Evolutionary conservation across 2,888 invertebrate species (phyloP), one percentile per base, ranked within the genome.

Genomic region (Brassicogethes aeneus): DNA sequence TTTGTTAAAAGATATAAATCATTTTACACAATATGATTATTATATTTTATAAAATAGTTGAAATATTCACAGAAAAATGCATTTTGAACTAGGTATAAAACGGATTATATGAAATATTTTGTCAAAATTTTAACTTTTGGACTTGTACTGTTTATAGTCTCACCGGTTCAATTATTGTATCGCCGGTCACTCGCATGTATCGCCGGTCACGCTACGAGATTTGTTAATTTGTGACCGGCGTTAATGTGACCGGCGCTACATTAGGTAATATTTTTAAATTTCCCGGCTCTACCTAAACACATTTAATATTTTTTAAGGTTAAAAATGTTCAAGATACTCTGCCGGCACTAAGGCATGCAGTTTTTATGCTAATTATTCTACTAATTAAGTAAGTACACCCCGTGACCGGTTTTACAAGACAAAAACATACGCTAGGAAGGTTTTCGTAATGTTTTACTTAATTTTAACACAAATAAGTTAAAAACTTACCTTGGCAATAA

Each of bases 191-290:
- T 23, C 23, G 23, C 23, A 23, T 23, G 23, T 23, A 23, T 23
- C 23, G 23, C 23, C 23, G 5, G 23, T 23, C 23, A 23, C 23
- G 23, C 23, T 23, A 7, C 23, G 23, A 23, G 23, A 23, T 23
- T 23, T 23, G 23, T 23, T 23, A 23, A 23, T 23, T 23, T 23
- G 23, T 23, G 23, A 23, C 23, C 23, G n/a, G n/a, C n/a, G n/a
- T n/a, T n/a, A n/a, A n/a, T n/a, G n/a, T n/a, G n/a, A n/a, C n/a
- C n/a, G 23, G 23, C 23, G 23, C 23, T 23, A 23, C 23, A 10
- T 23, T 23, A 23, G 10, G 23, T 23, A 23, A 23, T 23, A 23
- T 23, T 23, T 23, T 23, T 7, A 23, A 23, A 23, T 23, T 23
- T 23, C 23, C 23, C 23, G 23, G 7, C 23, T 23, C 23, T 23